phyloP scores from a whole-genome alignment of 2,888 invertebrate genomes.

The Synergus laeviventris region DNA sequence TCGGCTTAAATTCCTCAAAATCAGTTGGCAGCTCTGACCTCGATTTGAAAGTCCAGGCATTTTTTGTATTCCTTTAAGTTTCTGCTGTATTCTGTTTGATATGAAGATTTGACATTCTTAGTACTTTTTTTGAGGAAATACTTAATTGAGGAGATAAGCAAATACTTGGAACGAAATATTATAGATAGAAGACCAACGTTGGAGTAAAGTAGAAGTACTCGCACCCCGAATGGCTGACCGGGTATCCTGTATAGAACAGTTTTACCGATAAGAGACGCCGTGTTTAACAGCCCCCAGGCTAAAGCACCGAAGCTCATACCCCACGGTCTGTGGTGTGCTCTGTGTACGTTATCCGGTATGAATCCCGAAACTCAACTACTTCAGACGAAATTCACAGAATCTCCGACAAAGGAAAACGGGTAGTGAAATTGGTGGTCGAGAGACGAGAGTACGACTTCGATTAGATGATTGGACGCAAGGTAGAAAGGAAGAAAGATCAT shows the following conservation, averaged over 20 bases:
- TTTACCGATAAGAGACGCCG: conserved; percentile 73
- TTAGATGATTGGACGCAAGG: conserved; percentile 29
- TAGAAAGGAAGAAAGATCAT: conserved; percentile 45
- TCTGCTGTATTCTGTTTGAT: no score
- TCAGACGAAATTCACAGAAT: conserved; percentile 32
- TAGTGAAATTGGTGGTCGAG: conserved; percentile 38
- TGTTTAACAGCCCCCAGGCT: conserved; percentile 73
- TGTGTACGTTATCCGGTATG: conserved; percentile 42
- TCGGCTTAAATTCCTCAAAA: no score
- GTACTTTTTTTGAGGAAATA: background rate
- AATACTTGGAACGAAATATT: conserved; percentile 30
- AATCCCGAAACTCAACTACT: conserved; percentile 47
- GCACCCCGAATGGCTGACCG: conserved; percentile 65
- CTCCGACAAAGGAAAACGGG: conserved; percentile 34
- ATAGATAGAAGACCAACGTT: conserved; percentile 1
- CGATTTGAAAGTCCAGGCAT: no score
- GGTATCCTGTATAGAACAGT: conserved; percentile 70
- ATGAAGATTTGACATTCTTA: background rate
- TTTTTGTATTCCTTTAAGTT: no score
- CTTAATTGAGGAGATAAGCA: conserved; percentile 26
- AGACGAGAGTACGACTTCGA: conserved; percentile 29
- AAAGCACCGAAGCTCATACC: conserved; percentile 63
- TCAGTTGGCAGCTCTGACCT: no score
- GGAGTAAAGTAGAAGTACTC: conserved; percentile 62
- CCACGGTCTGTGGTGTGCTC: conserved; percentile 33